Evolutionary conservation across 1,140 invertebrate species (phyloP), one percentile per base, ranked within the genome.

Genomic region (Macrotrachela quadricornifera): DNA sequence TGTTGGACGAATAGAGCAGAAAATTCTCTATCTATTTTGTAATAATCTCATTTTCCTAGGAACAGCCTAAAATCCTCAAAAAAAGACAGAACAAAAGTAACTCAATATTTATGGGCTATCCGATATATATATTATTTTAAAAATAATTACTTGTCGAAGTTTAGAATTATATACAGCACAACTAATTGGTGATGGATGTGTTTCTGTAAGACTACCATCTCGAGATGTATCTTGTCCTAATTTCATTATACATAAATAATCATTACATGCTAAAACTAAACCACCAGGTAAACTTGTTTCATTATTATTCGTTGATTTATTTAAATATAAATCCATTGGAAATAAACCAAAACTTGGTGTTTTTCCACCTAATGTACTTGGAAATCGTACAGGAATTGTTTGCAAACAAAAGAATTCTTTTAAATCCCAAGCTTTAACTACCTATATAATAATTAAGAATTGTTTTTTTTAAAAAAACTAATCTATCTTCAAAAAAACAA

Each of bases 381-480:
- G 66, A 56, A 70, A 69, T 52, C 68, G 66, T 10, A 70, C 50
- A 10, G 59, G 54, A 10, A 68, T 57, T n/a, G 65, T 68, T 58
- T 70, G 68, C 18, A 70, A 56, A 54, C 63, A 64, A 17, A 60
- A 57, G 55, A 68, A 62, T 51, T 69, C 66, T 54, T 63, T 66
- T 10, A 63, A 59, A 56, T 70, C 68, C 68, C 68, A 70, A 10
- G 69, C 67, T 56, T 70, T 69, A 11, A 70, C 57, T 6, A 68
- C 62, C 68, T 69, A 51, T 0, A 12, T 18, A 45, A 38, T 49
- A 4, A 53, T 49, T 13, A 37, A n/a, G n/a, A n/a, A n/a, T n/a
- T n/a, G n/a, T n/a, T n/a, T n/a, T n/a, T n/a, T n/a, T 36, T 48
- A 10, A 48, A 48, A 4, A 2, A 30, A 30, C 21, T 30, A 30